Conservation (phyloP, 2,797 vertebrate species). For the Coregonus suidteri region DNA sequence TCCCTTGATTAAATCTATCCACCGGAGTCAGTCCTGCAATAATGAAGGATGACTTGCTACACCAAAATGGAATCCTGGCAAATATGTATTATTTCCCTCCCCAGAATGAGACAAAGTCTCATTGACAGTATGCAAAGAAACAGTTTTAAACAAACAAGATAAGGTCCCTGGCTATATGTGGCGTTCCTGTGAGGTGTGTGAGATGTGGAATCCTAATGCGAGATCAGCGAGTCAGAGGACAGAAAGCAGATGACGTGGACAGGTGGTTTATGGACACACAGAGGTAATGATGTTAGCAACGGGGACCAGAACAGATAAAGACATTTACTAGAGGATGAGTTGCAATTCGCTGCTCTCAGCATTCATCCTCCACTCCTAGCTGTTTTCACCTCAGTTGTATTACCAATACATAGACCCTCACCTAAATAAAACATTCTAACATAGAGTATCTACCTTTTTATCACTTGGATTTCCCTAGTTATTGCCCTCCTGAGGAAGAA, state of each 20-base stretch:
- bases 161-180: too few species aligned
- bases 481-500: too few species aligned
- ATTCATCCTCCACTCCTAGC: background rate
- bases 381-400: background rate
- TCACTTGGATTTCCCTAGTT: too few species aligned
- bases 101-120: background rate
- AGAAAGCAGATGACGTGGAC: slow-evolving; percentile 21
- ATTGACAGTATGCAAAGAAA: background rate
- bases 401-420: too few species aligned
- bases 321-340: background rate
- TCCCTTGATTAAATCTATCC: slow-evolving; percentile 9
- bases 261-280: slow-evolving; percentile 9
- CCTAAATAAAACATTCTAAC: too few species aligned
- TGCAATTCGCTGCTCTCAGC: background rate
- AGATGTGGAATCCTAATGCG: background rate
- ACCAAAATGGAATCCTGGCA: too few species aligned
- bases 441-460: too few species aligned
- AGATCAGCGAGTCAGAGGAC: background rate
- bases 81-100: background rate
- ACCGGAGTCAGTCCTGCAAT: background rate
- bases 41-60: background rate
- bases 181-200: too few species aligned
- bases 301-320: background rate
- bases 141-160: too few species aligned
- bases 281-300: slow-evolving; percentile 26